A percentile compares a stretch with the other conserved stretches of the same genome.
Conservation (phyloP, 2,113 vertebrate species). For the Athene noctua region DNA sequence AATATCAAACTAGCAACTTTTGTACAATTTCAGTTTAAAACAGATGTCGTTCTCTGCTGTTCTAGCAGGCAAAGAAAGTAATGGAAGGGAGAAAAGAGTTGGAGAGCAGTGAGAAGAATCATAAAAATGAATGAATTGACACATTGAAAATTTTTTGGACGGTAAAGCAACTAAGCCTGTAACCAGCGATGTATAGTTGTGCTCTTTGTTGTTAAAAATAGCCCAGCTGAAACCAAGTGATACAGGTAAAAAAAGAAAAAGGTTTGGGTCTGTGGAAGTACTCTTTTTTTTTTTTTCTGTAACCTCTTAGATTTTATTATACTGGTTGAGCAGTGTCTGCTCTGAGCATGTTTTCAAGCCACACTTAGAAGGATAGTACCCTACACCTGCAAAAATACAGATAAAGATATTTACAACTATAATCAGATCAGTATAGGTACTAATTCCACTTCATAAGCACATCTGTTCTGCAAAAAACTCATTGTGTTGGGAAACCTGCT, state of each 20-base stretch:
- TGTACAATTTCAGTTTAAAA: background rate
- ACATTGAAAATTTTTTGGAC: background rate
- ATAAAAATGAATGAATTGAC: background rate
- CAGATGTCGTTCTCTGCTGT: background rate
- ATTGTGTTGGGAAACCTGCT: background rate
- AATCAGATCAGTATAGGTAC: background rate
- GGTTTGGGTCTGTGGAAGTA: background rate
- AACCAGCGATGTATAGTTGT: background rate
- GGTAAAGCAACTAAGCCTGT: background rate
- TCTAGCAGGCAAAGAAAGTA: background rate
- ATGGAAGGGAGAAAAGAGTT: background rate
- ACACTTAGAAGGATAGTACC: background rate
- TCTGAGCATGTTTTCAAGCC: background rate
- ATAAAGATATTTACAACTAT: background rate
- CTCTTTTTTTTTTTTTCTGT: background rate
- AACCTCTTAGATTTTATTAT: background rate
- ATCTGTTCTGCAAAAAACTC: background rate
- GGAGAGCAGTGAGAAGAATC: background rate
- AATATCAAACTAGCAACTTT: conserved; percentile 14
- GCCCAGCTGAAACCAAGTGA: background rate
- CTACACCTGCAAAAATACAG: background rate
- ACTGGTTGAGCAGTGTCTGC: background rate
- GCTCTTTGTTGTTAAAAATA: background rate
- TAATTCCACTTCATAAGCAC: background rate
- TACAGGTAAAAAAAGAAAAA: background rate